Evolutionary conservation across 2,113 vertebrate species (phyloP).

Genomic region (Paraplagusia blochii): DNA sequence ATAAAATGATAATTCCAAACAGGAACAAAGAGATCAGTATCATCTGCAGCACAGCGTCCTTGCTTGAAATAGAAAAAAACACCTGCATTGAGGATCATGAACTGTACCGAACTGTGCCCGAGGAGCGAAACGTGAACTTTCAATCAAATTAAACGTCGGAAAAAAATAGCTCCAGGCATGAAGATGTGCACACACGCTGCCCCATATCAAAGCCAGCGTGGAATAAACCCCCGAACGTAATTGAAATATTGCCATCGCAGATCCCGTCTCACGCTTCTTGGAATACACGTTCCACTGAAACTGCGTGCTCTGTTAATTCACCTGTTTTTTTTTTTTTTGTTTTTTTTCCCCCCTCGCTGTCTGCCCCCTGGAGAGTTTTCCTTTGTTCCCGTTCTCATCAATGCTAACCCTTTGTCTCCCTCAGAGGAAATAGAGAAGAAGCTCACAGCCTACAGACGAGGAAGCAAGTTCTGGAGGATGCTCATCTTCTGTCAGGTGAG

Average conservation of each 20-base stretch:
- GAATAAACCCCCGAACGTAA: conserved; percentile 7
- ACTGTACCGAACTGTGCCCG: conserved; percentile 6
- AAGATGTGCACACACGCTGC: not conserved
- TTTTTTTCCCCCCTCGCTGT: too few species aligned
- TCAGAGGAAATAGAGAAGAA: conserved; percentile 98
- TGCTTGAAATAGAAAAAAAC: not conserved
- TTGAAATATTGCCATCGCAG: conserved; percentile 14
- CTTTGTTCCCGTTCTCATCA: conserved; percentile 1
- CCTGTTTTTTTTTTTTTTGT: conserved; percentile 15
- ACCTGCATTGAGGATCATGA: not conserved
- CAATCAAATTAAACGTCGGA: conserved; percentile 19
- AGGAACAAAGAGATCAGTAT: not conserved
- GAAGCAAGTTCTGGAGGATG: conserved; percentile 96
- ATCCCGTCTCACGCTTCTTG: conserved; percentile 7
- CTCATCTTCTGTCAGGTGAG: conserved; percentile 96
- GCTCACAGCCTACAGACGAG: conserved; percentile 89
- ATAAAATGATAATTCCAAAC: not conserved
- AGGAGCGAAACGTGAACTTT: conserved; percentile 6
- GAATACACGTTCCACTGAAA: conserved; percentile 16
- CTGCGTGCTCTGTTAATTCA: conserved; percentile 2
- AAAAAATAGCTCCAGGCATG: not conserved
- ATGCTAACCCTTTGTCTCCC: conserved; percentile 15
- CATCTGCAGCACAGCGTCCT: too few species aligned
- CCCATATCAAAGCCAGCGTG: conserved; percentile 11
- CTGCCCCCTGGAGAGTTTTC: conserved; percentile 1